Base-by-base conservation (phyloP, 2,113 vertebrate genomes). In the Campylomormyrus numenius region DNA sequence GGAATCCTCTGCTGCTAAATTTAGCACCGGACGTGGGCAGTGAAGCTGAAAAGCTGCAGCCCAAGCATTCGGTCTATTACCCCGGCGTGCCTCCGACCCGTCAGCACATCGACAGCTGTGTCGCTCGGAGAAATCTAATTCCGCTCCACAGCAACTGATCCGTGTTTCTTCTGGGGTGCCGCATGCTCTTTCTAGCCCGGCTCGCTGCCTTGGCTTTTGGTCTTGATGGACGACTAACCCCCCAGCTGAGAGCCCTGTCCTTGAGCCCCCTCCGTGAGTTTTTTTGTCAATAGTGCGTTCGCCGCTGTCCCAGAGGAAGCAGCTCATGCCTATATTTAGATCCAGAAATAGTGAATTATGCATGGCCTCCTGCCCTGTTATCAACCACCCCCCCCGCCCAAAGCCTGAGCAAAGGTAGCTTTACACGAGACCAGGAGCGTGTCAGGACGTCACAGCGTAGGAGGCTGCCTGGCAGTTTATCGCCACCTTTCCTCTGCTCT, bases 291-390 rank as follows among this genome's bases (percentile, higher is more conserved):
- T 89, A 46, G 58, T 88, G 49, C 88, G 8, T 35, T 42, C 35
- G 21, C 21, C 15, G 27, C 91, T 70, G 90, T 91, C 83, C 53
- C 89, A 88, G 94, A 89, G 88, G 88, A 88, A 91, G 24, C 89
- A 53, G 89, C 58, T 90, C 87, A 88, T 92, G 94, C 93, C 94
- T 96, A 96, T 95, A 95, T 92, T 95, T 95, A 95, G 95, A 92
- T 27, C 88, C 89, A 90, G 92, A 91, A 91, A 91, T 92, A 90
- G 92, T 96, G 92, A 96, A 95, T 96, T 95, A 95, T 96, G 94
- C 92, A 95, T 94, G 83, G 39, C 88, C 85, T 10, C 56, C 77
- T 42, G 27, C 17, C 85, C n/a, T 48, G n/a, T 53, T 52, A 48
- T 62, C 89, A 45, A 42, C 87, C 80, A 3, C 35, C 62, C 45